phyloP scores from a whole-genome alignment of 2,888 invertebrate genomes.

The Deilephila elpenor region DNA sequence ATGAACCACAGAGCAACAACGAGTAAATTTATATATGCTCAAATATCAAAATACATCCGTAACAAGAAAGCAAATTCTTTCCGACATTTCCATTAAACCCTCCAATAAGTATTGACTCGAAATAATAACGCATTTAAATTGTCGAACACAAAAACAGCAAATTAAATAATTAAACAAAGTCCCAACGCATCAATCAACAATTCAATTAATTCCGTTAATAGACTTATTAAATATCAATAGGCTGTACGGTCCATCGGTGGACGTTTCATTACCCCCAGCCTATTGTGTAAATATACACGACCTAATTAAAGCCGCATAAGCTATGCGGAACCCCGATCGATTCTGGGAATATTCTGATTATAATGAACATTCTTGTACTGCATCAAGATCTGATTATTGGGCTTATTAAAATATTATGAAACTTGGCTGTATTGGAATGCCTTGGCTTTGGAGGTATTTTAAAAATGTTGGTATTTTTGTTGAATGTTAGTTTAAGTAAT shows the following conservation, averaged over 20 bases:
- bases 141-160: background rate
- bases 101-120: background rate
- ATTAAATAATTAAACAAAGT: background rate
- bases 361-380: slow-evolving; percentile 7
- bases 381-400: background rate
- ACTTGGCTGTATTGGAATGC: background rate
- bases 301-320: slow-evolving; percentile 16
- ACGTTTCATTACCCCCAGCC: slow-evolving; percentile 14
- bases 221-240: slow-evolving; percentile 22
- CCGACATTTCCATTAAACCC: no score
- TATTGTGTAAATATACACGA: slow-evolving; percentile 21
- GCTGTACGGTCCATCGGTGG: background rate
- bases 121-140: background rate
- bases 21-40: no score
- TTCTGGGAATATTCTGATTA: slow-evolving; percentile 11
- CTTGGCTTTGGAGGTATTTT: background rate
- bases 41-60: no score
- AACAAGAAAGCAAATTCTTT: no score
- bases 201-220: slow-evolving; percentile 12
- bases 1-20: background rate
- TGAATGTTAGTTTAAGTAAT: background rate
- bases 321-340: slow-evolving; percentile 17
- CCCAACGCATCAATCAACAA: slow-evolving; percentile 2
- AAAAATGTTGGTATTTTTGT: background rate
- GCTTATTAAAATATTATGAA: background rate